These are phyloP conservation scores for Pogonocichla stellata DNA, from an alignment of 2,113 vertebrate species.

Conservation along the genomic window DNA sequence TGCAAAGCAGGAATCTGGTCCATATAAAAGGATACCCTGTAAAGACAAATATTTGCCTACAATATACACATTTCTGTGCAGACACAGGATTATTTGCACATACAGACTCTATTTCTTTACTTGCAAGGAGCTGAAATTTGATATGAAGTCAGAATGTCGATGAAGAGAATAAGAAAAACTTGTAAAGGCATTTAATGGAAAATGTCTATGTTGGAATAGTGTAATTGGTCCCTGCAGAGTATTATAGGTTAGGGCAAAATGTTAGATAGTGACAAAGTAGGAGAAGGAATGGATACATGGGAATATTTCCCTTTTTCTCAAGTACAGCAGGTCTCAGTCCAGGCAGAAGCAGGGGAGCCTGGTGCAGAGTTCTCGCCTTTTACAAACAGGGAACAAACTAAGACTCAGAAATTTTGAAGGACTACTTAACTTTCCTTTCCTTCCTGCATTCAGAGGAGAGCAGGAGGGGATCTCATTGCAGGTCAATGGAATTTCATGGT, in stretches of 20 bases:
- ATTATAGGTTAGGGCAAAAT: conserved; percentile 34
- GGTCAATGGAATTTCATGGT: not conserved
- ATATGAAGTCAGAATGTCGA: not conserved
- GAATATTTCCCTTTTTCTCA: conserved; percentile 3
- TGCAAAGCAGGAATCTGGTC: conserved; percentile 12
- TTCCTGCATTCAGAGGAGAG: not conserved
- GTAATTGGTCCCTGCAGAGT: conserved; percentile 66
- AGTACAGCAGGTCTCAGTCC: not conserved
- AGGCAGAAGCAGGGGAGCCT: not conserved
- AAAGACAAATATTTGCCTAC: conserved; percentile 37
- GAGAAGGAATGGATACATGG: not conserved
- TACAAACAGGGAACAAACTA: not conserved
- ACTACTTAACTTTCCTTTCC: not conserved
- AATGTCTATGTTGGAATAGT: conserved; percentile 62
- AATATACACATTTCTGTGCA: not conserved
- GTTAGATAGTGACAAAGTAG: conserved; percentile 17
- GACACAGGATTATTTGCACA: not conserved
- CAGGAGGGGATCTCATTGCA: not conserved
- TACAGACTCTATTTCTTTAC: not conserved
- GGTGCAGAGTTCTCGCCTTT: not conserved
- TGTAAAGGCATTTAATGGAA: conserved; percentile 57
- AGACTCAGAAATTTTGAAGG: not conserved
- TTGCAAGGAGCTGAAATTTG: conserved; percentile 26
- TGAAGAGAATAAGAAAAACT: conserved; percentile 29
- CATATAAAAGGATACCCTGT: not conserved